These are phyloP conservation scores for Gorsachius magnificus DNA, from an alignment of 2,797 vertebrate species.

Conservation along the genomic window DNA sequence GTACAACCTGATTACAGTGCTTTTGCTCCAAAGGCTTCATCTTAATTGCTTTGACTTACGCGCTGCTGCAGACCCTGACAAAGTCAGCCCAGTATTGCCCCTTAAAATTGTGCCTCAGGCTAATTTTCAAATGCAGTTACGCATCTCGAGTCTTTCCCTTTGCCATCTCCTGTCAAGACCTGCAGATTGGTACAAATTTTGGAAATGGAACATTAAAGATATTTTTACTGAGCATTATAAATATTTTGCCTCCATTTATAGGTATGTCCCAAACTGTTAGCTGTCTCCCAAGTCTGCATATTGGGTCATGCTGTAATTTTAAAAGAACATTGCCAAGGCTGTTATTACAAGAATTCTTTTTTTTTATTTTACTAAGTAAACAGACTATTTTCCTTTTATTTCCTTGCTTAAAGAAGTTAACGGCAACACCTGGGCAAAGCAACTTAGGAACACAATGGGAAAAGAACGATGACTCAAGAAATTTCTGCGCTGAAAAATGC, in stretches of 20 bases:
- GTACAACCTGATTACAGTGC: background rate
- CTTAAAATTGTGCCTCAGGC: background rate
- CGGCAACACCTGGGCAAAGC: background rate
- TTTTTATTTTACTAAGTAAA: slow-evolving; percentile 1
- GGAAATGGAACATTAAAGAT: background rate
- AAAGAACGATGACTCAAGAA: background rate
- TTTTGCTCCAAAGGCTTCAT: slow-evolving; percentile 38
- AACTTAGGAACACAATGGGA: background rate
- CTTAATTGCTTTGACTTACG: background rate
- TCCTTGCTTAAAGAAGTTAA: background rate
- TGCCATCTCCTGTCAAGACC: slow-evolving; percentile 2
- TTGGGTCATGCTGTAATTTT: background rate
- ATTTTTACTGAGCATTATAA: background rate
- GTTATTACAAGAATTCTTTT: background rate
- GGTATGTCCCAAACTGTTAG: background rate
- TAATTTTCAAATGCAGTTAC: background rate
- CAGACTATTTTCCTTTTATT: background rate
- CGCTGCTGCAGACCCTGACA: background rate
- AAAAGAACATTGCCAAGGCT: slow-evolving; percentile 12
- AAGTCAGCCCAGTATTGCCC: background rate
- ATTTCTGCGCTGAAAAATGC: background rate
- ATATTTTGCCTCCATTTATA: background rate
- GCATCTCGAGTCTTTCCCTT: background rate
- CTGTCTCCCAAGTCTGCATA: background rate
- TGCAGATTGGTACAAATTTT: background rate